Evolutionary conservation across 2,113 vertebrate species (phyloP).

Genomic region (Labeo rohita): DNA sequence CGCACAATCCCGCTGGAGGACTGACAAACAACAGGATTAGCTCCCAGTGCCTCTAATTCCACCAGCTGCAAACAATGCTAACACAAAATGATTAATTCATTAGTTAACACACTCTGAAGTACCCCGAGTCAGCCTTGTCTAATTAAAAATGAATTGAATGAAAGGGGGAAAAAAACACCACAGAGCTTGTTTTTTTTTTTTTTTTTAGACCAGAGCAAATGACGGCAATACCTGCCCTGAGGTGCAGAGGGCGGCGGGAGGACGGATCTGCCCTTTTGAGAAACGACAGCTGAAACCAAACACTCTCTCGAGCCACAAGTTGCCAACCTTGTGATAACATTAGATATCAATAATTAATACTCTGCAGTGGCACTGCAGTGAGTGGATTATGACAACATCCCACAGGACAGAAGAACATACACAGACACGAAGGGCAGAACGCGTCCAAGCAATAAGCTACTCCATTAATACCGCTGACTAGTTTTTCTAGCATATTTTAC

Average conservation of each 20-base stretch:
- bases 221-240: background rate
- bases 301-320: slow-evolving; percentile 26
- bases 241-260: slow-evolving; percentile 4
- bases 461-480: background rate
- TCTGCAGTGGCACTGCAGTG: slow-evolving; percentile 55
- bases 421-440: background rate
- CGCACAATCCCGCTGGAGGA: slow-evolving; percentile 42
- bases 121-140: slow-evolving; percentile 54
- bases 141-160: slow-evolving; percentile 63
- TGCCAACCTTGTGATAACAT: slow-evolving; percentile 56
- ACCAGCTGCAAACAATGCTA: slow-evolving; percentile 56
- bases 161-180: background rate
- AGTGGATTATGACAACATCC: slow-evolving; percentile 20
- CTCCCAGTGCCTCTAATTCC: slow-evolving; percentile 34
- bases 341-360: slow-evolving; percentile 69
- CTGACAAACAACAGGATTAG: slow-evolving; percentile 49
- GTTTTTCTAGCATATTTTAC: background rate
- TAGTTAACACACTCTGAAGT: slow-evolving; percentile 57
- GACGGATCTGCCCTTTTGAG: slow-evolving; percentile 11
- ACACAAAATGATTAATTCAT: slow-evolving; percentile 61
- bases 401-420: slow-evolving; percentile 8
- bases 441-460: no score
- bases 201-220: background rate
- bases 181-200: background rate
- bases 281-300: slow-evolving; percentile 23